A percentile compares a stretch with the other conserved stretches of the same genome.
Evolutionary conservation across 1,140 invertebrate genomes (phyloP).

Genomic region (Globodera ellingtonae): DNA sequence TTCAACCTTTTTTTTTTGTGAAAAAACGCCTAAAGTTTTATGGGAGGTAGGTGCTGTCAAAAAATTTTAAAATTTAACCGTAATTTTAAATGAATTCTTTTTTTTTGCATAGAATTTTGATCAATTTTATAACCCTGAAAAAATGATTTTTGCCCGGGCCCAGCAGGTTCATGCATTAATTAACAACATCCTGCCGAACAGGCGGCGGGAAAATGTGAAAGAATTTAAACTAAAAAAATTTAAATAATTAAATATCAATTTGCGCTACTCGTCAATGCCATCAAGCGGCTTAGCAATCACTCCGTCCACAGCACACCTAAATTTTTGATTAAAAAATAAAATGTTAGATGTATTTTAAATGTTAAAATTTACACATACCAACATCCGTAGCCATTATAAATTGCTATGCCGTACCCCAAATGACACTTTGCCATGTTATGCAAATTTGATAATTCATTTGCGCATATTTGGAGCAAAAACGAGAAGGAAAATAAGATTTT

Average conservation of each 20-base stretch:
- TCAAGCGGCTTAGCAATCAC: not conserved
- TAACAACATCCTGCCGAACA: too few relatives aligned
- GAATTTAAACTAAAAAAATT: not conserved
- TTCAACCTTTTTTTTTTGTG: too few relatives aligned
- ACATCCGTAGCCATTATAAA: slow-evolving; percentile 1
- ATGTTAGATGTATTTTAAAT: not conserved
- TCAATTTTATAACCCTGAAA: not conserved
- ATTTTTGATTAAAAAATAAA: not conserved
- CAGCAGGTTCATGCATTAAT: not conserved
- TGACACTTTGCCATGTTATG: slow-evolving; percentile 9
- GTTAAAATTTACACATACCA: not conserved
- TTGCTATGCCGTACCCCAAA: not conserved
- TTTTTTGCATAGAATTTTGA: not conserved
- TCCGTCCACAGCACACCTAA: not conserved
- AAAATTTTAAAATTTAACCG: too few relatives aligned
- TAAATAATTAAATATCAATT: not conserved
- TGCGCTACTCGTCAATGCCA: not conserved
- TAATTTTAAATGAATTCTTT: not conserved
- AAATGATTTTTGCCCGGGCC: not conserved
- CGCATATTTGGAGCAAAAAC: not conserved
- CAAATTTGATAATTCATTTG: not conserved
- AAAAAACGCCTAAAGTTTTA: too few relatives aligned
- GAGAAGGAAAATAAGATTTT: not conserved
- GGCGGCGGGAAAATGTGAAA: too few relatives aligned
- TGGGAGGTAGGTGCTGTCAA: too few relatives aligned